These are phyloP conservation scores for Arctia plantaginis DNA, from an alignment of 2,888 invertebrate genomes.

Conservation along the genomic window DNA sequence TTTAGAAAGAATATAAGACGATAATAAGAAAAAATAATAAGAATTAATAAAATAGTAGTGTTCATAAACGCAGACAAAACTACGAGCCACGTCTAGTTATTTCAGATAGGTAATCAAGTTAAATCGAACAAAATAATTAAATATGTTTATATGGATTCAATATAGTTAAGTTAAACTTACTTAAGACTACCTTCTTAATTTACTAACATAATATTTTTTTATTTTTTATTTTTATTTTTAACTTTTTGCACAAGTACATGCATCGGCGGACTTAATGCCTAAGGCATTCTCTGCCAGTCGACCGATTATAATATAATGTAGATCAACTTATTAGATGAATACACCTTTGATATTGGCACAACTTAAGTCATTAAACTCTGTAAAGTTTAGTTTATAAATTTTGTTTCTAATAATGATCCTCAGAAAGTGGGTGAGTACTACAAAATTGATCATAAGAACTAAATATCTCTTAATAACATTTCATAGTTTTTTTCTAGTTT, in stretches of 20 bases:
- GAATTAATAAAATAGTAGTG: not conserved
- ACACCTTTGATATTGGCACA: not conserved
- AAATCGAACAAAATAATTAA: not conserved
- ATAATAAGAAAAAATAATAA: too few relatives aligned
- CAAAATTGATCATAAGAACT: not conserved
- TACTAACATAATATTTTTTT: not conserved
- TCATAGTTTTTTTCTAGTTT: too few relatives aligned
- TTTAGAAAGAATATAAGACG: too few relatives aligned
- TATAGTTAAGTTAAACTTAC: not conserved
- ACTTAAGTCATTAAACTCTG: constrained; percentile 1
- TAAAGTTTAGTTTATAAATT: not conserved
- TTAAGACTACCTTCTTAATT: not conserved
- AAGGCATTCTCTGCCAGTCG: too few relatives aligned
- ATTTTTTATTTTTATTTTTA: too few relatives aligned
- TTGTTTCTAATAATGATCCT: not conserved
- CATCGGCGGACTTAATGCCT: too few relatives aligned
- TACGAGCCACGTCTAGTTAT: too few relatives aligned
- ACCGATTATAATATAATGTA: too few relatives aligned
- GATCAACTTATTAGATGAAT: not conserved
- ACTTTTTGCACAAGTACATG: too few relatives aligned
- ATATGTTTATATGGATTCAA: not conserved
- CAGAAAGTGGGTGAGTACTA: not conserved
- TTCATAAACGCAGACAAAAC: too few relatives aligned
- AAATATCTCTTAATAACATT: not conserved
- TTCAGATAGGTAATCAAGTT: not conserved